A percentile compares a stretch with the other conserved stretches of the same genome.
phyloP scores from a whole-genome alignment of 2,888 invertebrate genomes.

The Biston betularia region DNA sequence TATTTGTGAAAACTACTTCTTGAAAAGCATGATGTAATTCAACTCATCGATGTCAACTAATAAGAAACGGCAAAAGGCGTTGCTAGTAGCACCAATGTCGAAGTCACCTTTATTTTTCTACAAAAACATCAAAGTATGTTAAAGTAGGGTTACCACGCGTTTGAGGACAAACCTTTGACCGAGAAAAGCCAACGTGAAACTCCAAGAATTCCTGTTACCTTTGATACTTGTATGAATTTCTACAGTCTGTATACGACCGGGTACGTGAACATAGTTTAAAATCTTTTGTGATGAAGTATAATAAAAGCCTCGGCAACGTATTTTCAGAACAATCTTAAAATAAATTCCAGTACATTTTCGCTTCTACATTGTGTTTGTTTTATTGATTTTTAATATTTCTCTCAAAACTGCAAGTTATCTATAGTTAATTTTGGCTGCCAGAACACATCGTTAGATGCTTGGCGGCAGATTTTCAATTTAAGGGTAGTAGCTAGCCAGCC shows the following conservation, averaged over 20 bases:
- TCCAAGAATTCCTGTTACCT: conserved; percentile 12
- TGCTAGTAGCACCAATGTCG: conserved; percentile 1
- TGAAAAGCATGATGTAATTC: too few relatives aligned
- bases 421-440: too few relatives aligned
- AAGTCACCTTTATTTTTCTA: conserved; percentile 11
- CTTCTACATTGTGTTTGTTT: too few relatives aligned
- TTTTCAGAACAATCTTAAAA: too few relatives aligned
- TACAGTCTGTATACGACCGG: neutral
- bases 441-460: too few relatives aligned
- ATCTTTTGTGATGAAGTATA: neutral
- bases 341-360: too few relatives aligned
- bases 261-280: neutral
- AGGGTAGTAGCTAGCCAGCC: too few relatives aligned
- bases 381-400: too few relatives aligned
- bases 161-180: conserved; percentile 28
- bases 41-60: neutral
- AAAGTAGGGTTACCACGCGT: conserved; percentile 15
- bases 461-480: too few relatives aligned
- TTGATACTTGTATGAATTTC: conserved; percentile 13
- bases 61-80: neutral
- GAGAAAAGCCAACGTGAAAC: conserved; percentile 6
- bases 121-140: conserved; percentile 19
- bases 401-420: too few relatives aligned
- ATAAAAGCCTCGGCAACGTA: too few relatives aligned
- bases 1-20: neutral